Evolutionary conservation across 2,113 vertebrate genomes (phyloP), one percentile per base, ranked within the genome.

Genomic region (Falcunculus frontatus): DNA sequence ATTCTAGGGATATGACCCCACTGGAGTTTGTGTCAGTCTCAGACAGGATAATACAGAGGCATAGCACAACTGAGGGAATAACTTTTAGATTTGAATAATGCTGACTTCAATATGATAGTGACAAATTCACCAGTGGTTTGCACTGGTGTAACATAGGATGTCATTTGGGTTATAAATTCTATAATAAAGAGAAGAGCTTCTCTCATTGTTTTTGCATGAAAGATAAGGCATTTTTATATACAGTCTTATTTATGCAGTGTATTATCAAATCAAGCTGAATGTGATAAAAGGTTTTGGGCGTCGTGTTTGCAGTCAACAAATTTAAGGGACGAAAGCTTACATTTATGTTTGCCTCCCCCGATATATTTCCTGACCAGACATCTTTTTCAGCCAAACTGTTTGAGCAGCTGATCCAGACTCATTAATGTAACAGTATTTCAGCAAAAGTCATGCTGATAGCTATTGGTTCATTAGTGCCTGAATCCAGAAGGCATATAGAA

Each of bases 251-350:
- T 94, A 82, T 92, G 85, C 81, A 84, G 15, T 42, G 62, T 67
- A 76, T 20, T 90, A 29, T 92, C 73, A 92, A 97, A 96, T 95
- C 84, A 96, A 96, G 73, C 42, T 63, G 52, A 96, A 94, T 60
- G 37, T 86, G 62, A 69, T 73, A 91, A 94, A 76, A 72, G 7
- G 18, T 91, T 92, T 50, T 11, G 62, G 68, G 41, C 13, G 52
- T 93, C 37, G 10, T 91, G 33, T 96, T 97, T 96, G 90, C 92
- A 97, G 94, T 97, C 84, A 96, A 57, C 76, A 82, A 89, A 94
- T 95, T 94, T 95, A 96, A 97, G 75, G 47, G 72, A 50, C 35
- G 87, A 57, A 94, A 96, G 57, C 35, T 74, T 84, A 83, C 79
- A 78, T 81, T 92, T 86, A 69, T 63, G 57, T 90, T 92, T 11